These are phyloP conservation scores for Mesoligia furuncula DNA, from an alignment of 2,888 invertebrate species.

Conservation along the genomic window DNA sequence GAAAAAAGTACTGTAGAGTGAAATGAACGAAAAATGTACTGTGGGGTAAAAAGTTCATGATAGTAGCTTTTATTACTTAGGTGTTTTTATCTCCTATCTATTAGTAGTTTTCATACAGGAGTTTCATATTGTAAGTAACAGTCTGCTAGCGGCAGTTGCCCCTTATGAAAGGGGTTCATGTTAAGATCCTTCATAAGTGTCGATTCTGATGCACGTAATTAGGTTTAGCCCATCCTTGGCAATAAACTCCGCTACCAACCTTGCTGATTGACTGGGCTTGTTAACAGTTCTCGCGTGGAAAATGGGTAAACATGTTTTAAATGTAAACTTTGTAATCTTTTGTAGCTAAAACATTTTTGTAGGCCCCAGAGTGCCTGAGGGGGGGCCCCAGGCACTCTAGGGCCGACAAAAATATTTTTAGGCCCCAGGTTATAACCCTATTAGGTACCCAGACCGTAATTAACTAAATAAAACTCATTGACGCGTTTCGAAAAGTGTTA, in stretches of 20 bases:
- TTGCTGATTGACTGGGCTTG: neutral
- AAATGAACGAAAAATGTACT: neutral
- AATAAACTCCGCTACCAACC: neutral
- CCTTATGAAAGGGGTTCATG: neutral
- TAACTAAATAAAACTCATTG: neutral
- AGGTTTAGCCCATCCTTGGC: too few relatives aligned
- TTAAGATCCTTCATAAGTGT: neutral
- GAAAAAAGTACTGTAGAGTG: neutral
- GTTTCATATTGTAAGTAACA: neutral
- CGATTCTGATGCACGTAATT: neutral
- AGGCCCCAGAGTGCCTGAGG: too few relatives aligned
- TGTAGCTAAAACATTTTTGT: too few relatives aligned
- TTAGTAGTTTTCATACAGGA: neutral
- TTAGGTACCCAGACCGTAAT: neutral
- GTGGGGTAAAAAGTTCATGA: neutral
- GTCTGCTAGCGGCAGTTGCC: neutral
- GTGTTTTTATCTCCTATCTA: neutral
- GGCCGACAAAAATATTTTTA: neutral
- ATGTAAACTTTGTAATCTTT: neutral
- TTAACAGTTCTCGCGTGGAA: neutral
- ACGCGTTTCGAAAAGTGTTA: neutral
- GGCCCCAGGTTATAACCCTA: constrained; percentile 6
- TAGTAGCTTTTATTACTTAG: neutral
- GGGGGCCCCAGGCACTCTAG: too few relatives aligned
- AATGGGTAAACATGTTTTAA: neutral